phyloP scores from a whole-genome alignment of 2,113 vertebrate genomes.

The Hiodon alosoides region DNA sequence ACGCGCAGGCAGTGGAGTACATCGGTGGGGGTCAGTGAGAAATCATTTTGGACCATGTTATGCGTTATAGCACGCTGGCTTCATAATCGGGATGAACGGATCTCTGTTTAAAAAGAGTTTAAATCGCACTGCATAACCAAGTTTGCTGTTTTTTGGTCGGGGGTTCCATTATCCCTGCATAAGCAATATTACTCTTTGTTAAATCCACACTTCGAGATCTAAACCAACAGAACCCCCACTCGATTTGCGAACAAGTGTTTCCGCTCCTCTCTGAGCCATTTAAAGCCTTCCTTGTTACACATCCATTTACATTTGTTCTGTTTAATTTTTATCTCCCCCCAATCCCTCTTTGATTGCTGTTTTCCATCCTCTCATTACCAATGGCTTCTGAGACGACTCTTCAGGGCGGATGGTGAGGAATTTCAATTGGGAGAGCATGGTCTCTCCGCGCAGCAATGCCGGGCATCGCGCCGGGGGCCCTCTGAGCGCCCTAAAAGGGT shows the following conservation, averaged over 20 bases:
- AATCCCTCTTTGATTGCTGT: slow-evolving; percentile 34
- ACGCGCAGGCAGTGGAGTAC: too few species aligned
- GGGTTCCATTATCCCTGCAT: background rate
- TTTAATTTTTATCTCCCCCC: slow-evolving; percentile 36
- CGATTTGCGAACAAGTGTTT: background rate
- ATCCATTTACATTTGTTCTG: slow-evolving; percentile 37
- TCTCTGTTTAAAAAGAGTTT: background rate
- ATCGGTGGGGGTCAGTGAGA: too few species aligned
- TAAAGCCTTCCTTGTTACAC: slow-evolving; percentile 37
- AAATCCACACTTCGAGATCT: background rate
- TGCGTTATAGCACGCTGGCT: too few species aligned
- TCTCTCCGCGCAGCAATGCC: background rate
- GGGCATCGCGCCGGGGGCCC: background rate
- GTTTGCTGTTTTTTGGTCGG: background rate
- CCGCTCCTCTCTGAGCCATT: slow-evolving; percentile 10
- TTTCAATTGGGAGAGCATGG: slow-evolving; percentile 27
- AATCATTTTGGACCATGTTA: too few species aligned
- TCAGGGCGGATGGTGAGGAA: slow-evolving; percentile 30
- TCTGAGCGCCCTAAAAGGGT: background rate
- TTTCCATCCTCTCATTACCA: slow-evolving; percentile 36
- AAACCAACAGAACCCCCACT: background rate
- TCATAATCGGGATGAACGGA: too few species aligned
- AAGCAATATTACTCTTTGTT: background rate
- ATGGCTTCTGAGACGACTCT: slow-evolving; percentile 39
- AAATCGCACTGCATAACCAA: background rate